Percentiles rank a stretch among this genome's conserved stretches.
Evolutionary conservation across 2,113 vertebrate species (phyloP).

Genomic region (Amblyopsis rosae): DNA sequence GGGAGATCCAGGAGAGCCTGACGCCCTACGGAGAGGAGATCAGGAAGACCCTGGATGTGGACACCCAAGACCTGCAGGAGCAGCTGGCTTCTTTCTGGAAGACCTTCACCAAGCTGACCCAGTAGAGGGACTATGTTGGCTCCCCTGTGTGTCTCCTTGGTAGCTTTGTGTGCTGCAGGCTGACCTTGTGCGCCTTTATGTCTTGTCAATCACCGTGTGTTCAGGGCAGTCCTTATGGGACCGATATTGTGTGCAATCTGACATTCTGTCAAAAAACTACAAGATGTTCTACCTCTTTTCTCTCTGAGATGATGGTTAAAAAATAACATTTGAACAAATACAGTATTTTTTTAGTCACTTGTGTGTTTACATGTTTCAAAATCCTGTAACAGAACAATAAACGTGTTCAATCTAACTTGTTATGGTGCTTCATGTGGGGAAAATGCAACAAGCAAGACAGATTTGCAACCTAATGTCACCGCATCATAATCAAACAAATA

Average conservation of each 20-base stretch:
- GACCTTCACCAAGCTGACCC: slow-evolving; percentile 45
- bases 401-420: slow-evolving; percentile 5
- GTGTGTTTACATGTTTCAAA: slow-evolving; percentile 17
- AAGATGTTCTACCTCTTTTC: background rate
- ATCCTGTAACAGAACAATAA: slow-evolving; percentile 27
- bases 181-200: background rate
- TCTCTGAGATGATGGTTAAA: background rate
- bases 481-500: no score
- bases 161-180: background rate
- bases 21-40: slow-evolving; percentile 51
- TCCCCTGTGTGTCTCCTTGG: no score
- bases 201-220: background rate
- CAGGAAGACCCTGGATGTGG: slow-evolving; percentile 46
- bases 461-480: no score
- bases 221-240: background rate
- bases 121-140: slow-evolving; percentile 32
- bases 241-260: slow-evolving; percentile 21
- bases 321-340: background rate
- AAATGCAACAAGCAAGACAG: background rate
- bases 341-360: slow-evolving; percentile 9
- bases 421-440: background rate
- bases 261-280: slow-evolving; percentile 6
- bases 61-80: slow-evolving; percentile 53
- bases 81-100: slow-evolving; percentile 51
- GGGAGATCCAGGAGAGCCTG: slow-evolving; percentile 51